Conservation (phyloP, 2,888 invertebrate genomes). For the Sipha maydis region DNA sequence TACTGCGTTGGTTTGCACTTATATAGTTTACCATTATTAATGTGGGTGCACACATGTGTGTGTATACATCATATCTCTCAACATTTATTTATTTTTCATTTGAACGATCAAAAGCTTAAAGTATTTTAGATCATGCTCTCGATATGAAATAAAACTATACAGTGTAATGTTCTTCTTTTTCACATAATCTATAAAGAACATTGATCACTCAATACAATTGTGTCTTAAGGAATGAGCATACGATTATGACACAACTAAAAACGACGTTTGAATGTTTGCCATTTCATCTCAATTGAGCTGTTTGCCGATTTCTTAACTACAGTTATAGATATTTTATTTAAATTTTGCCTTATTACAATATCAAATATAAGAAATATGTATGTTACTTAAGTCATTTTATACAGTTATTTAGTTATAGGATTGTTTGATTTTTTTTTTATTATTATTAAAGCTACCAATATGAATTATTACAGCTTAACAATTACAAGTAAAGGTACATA, state of each 20-base stretch:
- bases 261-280: conserved; percentile 37
- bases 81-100: not conserved
- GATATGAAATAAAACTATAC: not conserved
- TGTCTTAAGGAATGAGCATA: conserved; percentile 9
- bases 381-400: too few relatives aligned
- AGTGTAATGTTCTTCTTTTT: not conserved
- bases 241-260: not conserved
- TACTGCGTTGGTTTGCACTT: not conserved
- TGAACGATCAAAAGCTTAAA: not conserved
- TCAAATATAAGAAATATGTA: not conserved
- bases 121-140: conserved; percentile 19
- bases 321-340: conserved; percentile 4
- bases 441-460: too few relatives aligned
- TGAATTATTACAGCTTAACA: too few relatives aligned
- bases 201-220: conserved; percentile 23
- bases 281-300: not conserved
- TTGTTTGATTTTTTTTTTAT: too few relatives aligned
- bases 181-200: not conserved
- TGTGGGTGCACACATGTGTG: not conserved
- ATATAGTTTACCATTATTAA: conserved; percentile 5
- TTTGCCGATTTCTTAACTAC: not conserved
- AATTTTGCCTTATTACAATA: not conserved
- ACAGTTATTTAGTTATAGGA: too few relatives aligned
- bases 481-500: too few relatives aligned
- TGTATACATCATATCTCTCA: not conserved